A percentile compares a stretch with the other conserved stretches of the same genome.
These are phyloP conservation scores for Centropristis striata DNA, from an alignment of 2,113 vertebrate genomes.

Conservation along the genomic window DNA sequence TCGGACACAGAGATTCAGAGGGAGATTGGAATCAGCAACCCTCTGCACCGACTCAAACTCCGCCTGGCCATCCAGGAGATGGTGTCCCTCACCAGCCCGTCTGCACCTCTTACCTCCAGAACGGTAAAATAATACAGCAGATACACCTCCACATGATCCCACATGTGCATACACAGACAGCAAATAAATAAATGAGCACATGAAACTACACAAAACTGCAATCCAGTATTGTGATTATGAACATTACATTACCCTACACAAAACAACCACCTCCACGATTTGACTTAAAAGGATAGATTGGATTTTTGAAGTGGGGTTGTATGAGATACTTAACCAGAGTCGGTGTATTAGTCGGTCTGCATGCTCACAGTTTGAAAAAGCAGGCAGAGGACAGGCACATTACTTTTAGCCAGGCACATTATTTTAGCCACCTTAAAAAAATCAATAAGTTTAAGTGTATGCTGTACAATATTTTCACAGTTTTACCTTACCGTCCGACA, in stretches of 20 bases:
- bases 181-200: not conserved
- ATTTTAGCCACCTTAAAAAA: too few relatives aligned
- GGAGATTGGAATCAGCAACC: slow-evolving; percentile 98
- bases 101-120: slow-evolving; percentile 92
- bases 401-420: too few relatives aligned
- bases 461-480: too few relatives aligned
- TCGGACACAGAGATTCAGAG: slow-evolving; percentile 98
- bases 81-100: slow-evolving; percentile 97
- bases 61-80: slow-evolving; percentile 98
- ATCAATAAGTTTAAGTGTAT: too few relatives aligned
- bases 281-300: not conserved
- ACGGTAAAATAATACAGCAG: slow-evolving; percentile 63
- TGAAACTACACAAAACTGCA: not conserved
- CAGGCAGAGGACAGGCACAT: too few relatives aligned
- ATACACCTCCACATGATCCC: not conserved
- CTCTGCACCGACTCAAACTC: slow-evolving; percentile 95
- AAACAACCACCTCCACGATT: slow-evolving; percentile 34
- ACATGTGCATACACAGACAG: not conserved
- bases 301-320: too few relatives aligned
- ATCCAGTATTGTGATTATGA: not conserved
- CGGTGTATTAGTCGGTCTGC: too few relatives aligned
- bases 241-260: slow-evolving; percentile 24
- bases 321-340: too few relatives aligned
- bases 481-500: too few relatives aligned
- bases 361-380: too few relatives aligned